Evolutionary conservation across 2,113 vertebrate species (phyloP).

Genomic region (Tenebrosternarchus preto): DNA sequence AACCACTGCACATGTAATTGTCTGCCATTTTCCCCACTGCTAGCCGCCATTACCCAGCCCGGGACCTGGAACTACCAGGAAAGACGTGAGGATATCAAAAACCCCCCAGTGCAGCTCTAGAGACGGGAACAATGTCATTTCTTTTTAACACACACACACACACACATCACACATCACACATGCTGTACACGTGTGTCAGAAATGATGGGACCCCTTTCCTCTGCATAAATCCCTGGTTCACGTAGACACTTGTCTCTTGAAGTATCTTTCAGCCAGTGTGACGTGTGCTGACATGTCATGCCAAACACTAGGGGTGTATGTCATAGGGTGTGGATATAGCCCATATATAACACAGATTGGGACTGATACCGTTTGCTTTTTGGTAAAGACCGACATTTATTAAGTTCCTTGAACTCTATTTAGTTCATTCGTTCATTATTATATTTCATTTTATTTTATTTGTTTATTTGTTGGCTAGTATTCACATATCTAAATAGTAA

Average conservation of each 20-base stretch:
- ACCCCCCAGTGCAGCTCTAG: conserved; percentile 24
- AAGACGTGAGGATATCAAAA: conserved; percentile 40
- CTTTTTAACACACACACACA: conserved; percentile 13
- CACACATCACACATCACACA: conserved; percentile 14
- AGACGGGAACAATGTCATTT: neutral
- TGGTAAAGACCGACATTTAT: neutral
- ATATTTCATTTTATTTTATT: neutral
- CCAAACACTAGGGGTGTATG: conserved; percentile 28
- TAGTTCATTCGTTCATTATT: neutral
- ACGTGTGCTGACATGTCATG: conserved; percentile 35
- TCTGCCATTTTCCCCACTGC: conserved; percentile 49
- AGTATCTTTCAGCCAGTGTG: conserved; percentile 36
- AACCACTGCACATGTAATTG: conserved; percentile 44
- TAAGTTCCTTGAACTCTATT: neutral
- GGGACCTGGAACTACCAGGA: conserved; percentile 37
- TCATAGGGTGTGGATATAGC: neutral
- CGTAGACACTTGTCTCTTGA: conserved; percentile 34
- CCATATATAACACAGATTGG: conserved; percentile 23
- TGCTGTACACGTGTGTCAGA: conserved; percentile 30
- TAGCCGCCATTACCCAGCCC: conserved; percentile 44
- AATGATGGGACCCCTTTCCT: conserved; percentile 31
- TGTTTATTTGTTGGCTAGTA: no score
- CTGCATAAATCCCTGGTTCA: conserved; percentile 20
- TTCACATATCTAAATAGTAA: no score
- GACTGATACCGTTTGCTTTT: neutral